A percentile compares a stretch with the other conserved stretches of the same genome.
Conservation (phyloP, 1,140 invertebrate genomes). For the Sipha flava region DNA sequence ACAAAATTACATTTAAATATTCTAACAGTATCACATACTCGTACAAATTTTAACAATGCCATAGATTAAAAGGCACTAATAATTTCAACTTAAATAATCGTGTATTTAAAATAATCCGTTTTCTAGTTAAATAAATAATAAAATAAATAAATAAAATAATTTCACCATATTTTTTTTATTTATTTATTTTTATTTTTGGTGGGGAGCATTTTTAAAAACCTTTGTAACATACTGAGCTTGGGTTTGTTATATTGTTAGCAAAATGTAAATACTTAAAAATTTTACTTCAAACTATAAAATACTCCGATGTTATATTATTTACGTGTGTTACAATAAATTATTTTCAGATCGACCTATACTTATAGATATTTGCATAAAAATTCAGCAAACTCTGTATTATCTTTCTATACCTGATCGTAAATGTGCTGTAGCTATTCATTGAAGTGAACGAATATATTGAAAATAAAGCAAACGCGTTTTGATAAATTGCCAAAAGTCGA, state of each 20-base stretch:
- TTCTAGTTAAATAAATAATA: too few relatives aligned
- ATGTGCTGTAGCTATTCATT: background rate
- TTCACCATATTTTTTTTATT: too few relatives aligned
- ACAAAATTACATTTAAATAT: too few relatives aligned
- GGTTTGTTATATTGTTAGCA: background rate
- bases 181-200: too few relatives aligned
- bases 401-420: background rate
- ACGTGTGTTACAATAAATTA: background rate
- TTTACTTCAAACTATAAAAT: background rate
- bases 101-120: too few relatives aligned
- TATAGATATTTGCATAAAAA: background rate
- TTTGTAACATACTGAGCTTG: background rate
- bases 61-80: too few relatives aligned
- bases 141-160: too few relatives aligned
- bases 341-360: too few relatives aligned
- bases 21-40: too few relatives aligned
- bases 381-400: background rate
- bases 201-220: too few relatives aligned
- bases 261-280: background rate
- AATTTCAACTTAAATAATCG: too few relatives aligned
- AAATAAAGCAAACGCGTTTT: background rate
- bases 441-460: background rate
- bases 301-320: background rate
- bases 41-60: too few relatives aligned
- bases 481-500: background rate